phyloP scores from a whole-genome alignment of 2,888 invertebrate genomes.

The Xylophagus ater region DNA sequence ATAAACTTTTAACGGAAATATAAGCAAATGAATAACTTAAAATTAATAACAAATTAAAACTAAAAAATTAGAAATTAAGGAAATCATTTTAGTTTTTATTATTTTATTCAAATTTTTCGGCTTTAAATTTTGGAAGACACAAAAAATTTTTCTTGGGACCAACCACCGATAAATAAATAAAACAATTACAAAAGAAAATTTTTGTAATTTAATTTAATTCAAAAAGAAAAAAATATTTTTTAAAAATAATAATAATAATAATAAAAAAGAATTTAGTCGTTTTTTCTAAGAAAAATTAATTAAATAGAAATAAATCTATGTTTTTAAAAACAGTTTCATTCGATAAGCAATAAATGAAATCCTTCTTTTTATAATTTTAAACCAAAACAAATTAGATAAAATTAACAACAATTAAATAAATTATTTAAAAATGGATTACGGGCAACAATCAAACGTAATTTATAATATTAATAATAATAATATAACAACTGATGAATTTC shows the following conservation, averaged over 20 bases:
- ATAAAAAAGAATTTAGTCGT: too few species aligned
- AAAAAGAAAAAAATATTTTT: too few species aligned
- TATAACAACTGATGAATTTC: constrained; percentile 38
- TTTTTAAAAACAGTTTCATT: constrained; percentile 8
- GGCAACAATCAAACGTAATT: constrained; percentile 24
- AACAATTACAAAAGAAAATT: constrained; percentile 7
- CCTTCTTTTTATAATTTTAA: constrained; percentile 5
- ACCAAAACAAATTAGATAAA: neutral
- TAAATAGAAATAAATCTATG: neutral
- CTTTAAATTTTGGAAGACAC: too few species aligned
- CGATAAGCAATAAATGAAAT: constrained; percentile 10
- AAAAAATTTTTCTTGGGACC: constrained; percentile 13
- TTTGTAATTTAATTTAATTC: too few species aligned
- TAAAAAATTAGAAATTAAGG: neutral
- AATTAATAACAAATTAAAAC: neutral
- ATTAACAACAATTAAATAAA: neutral
- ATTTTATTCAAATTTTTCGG: too few species aligned
- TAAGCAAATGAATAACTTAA: neutral
- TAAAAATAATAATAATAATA: too few species aligned
- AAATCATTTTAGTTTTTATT: too few species aligned
- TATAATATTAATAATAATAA: constrained; percentile 32
- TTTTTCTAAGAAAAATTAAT: too few species aligned
- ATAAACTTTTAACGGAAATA: neutral
- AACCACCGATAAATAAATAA: constrained; percentile 4
- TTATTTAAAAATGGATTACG: constrained; percentile 28